Conservation (phyloP, 2,888 invertebrate genomes). For the Brachyptera risi region DNA sequence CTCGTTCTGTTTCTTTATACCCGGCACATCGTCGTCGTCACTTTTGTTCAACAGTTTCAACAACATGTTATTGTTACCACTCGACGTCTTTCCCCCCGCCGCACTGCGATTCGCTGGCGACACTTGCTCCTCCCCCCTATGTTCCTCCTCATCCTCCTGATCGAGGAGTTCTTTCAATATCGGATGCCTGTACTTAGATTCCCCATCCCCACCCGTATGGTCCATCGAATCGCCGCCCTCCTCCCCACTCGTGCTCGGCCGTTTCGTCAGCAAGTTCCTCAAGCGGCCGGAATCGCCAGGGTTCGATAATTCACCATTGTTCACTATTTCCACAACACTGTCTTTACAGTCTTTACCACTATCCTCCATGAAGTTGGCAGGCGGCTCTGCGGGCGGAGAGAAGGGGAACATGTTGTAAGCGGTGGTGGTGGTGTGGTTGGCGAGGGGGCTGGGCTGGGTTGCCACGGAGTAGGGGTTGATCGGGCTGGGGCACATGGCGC, state of each 20-base stretch:
- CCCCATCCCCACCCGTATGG: conserved; percentile 29
- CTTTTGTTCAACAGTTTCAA: conserved; percentile 74
- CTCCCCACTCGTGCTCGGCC: conserved; percentile 36
- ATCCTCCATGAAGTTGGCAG: conserved; percentile 53
- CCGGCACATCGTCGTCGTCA: conserved; percentile 50
- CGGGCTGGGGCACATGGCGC: conserved; percentile 43
- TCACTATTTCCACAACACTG: conserved; percentile 44
- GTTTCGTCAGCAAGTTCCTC: conserved; percentile 53
- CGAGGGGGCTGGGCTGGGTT: conserved; percentile 51
- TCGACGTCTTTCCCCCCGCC: conserved; percentile 36
- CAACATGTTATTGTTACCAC: conserved; percentile 56
- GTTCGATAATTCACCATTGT: conserved; percentile 36
- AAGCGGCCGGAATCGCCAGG: conserved; percentile 55
- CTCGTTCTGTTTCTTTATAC: conserved; percentile 57
- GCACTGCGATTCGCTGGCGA: conserved; percentile 7
- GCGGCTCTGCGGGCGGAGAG: conserved; percentile 44
- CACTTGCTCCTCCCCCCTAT: conserved; percentile 33
- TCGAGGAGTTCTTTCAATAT: conserved; percentile 61
- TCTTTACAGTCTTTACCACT: conserved; percentile 48
- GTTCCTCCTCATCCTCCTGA: conserved; percentile 61
- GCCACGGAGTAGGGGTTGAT: conserved; percentile 47
- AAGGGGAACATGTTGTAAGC: conserved; percentile 37
- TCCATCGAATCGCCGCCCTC: conserved; percentile 34
- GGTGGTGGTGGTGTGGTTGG: conserved; percentile 42
- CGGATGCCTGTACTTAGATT: conserved; percentile 47